Evolutionary conservation across 2,797 vertebrate genomes (phyloP), one percentile per base, ranked within the genome.

Genomic region (Novumbra hubbsi): DNA sequence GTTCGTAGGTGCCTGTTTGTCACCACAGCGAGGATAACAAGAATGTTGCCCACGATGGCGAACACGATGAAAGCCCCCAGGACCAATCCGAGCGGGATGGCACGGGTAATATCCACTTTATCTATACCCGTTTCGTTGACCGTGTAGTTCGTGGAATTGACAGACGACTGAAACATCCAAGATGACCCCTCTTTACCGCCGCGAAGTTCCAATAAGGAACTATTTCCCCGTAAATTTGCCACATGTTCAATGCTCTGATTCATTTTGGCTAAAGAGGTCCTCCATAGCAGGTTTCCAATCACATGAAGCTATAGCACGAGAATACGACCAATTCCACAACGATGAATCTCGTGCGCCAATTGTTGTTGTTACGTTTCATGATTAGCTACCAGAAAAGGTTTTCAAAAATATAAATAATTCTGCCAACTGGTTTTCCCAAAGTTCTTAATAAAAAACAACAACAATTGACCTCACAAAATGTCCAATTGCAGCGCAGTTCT

Each of bases 1-100:
- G 96, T 98, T 81, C 96, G 95, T 90, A 99, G 93, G 92, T 98
- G 97, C 83, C 94, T 94, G 91, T 99, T 98, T 94, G 96, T 97
- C 87, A 95, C 95, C 82, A 99, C 98, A 16, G 97, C 97, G 67
- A 98, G 93, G 85, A 99, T 99, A 68, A 99, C 98, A 57, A 99
- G 87, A 85, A 99, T 97, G 88, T 99, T 99, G 49, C 98, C 98
- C 81, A 95, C 92, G 81, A 99, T 97, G 73, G 97, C 97, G 69
- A 97, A 97, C 66, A 95, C 91, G 86, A 98, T 98, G 88, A 99
- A 98, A 81, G 96, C 94, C 38, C 96, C 96, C 76, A 99, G 94
- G 65, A 96, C 94, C 88, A 99, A 80, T 68, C 92, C 98, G 86
- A 99, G 94, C 30, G 94, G 88, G 87, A 97, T 90, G 11, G 96